Conservation (phyloP, 2,113 vertebrate genomes). For the Pituophis catenifer region DNA sequence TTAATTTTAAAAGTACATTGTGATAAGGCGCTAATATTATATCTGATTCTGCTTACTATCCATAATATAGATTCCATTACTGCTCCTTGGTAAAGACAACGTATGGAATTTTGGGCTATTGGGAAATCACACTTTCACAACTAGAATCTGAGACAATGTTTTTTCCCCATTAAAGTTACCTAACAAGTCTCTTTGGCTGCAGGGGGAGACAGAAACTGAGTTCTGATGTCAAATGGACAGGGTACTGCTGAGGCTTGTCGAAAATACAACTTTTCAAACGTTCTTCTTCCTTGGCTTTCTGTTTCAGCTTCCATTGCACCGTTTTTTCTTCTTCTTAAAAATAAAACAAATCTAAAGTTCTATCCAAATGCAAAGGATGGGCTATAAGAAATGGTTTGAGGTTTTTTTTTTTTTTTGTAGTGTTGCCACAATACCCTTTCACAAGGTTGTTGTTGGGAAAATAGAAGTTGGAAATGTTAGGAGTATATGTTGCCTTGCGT, state of each 20-base stretch:
- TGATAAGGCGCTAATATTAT: slow-evolving; percentile 12
- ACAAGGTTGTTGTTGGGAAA: background rate
- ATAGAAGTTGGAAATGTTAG: background rate
- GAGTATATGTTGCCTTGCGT: background rate
- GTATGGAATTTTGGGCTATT: background rate
- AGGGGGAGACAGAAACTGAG: too few species aligned
- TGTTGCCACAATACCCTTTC: background rate
- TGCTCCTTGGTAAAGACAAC: background rate
- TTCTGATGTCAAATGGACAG: background rate
- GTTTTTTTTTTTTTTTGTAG: background rate
- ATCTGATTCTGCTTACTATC: background rate
- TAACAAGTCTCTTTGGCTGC: background rate
- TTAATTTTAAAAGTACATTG: slow-evolving; percentile 35
- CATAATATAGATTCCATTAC: background rate
- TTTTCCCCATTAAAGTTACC: background rate
- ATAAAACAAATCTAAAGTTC: background rate
- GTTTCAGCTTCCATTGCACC: background rate
- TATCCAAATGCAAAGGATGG: background rate
- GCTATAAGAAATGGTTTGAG: background rate
- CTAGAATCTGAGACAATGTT: background rate
- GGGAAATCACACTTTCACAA: background rate
- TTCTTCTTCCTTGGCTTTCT: background rate
- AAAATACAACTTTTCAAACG: background rate
- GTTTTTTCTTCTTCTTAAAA: background rate
- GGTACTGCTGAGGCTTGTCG: background rate